These are phyloP conservation scores for Petaurus breviceps DNA, from an alignment of 2,113 vertebrate species.

Conservation along the genomic window DNA sequence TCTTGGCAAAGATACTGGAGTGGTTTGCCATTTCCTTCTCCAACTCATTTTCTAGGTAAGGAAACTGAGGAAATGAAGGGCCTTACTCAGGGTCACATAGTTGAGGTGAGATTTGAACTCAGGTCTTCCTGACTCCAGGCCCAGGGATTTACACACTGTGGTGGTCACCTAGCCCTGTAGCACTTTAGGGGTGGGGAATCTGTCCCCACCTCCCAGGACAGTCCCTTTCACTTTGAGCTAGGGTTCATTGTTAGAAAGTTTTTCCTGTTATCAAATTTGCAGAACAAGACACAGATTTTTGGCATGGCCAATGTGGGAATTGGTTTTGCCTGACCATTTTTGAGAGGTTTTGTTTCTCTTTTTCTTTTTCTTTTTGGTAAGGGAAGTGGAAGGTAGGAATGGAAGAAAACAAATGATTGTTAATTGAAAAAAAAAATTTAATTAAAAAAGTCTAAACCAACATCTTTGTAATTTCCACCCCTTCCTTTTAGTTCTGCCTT, in stretches of 20 bases:
- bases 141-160: too few species aligned
- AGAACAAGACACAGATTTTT: not conserved
- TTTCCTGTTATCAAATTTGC: not conserved
- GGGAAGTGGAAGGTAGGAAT: not conserved
- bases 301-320: not conserved
- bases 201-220: not conserved
- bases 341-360: not conserved
- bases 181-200: not conserved
- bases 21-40: too few species aligned
- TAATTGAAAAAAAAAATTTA: not conserved
- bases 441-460: not conserved
- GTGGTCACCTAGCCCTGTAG: too few species aligned
- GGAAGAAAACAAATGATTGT: not conserved
- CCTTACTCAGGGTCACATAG: too few species aligned
- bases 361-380: not conserved
- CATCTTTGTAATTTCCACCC: not conserved
- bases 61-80: too few species aligned
- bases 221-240: not conserved
- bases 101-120: too few species aligned
- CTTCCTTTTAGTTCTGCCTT: not conserved
- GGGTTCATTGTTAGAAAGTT: not conserved
- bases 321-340: not conserved
- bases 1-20: too few species aligned
- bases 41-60: too few species aligned
- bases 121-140: too few species aligned